Conservation (phyloP, 1,140 invertebrate genomes). For the Manduca sexta region DNA sequence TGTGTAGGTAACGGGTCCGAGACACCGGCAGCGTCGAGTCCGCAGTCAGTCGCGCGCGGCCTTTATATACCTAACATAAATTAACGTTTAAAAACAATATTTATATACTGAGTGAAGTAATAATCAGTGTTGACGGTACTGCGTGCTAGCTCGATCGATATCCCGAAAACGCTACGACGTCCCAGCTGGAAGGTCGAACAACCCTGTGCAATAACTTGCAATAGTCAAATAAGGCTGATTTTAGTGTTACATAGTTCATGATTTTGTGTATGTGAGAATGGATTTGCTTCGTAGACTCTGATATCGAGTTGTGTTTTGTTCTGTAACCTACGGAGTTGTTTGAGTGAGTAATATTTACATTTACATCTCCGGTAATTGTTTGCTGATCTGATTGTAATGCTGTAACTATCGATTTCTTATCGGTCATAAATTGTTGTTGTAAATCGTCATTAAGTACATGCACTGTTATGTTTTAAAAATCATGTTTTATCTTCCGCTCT, state of each 20-base stretch:
- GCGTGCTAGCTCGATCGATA: conserved; percentile 31
- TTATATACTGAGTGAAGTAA: too few relatives aligned
- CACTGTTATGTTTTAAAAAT: too few relatives aligned
- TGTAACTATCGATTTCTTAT: too few relatives aligned
- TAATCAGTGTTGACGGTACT: conserved; percentile 1
- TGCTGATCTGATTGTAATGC: background rate
- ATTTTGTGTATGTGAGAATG: conserved; percentile 50
- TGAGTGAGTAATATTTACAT: conserved; percentile 28
- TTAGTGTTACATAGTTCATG: conserved; percentile 27
- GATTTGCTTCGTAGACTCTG: conserved; percentile 49
- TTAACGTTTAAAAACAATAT: too few relatives aligned
- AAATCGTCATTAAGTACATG: too few relatives aligned
- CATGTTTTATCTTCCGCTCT: too few relatives aligned
- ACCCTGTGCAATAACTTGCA: conserved; percentile 32
- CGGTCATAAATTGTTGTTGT: too few relatives aligned
- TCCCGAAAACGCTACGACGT: conserved; percentile 23
- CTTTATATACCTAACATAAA: conserved; percentile 1
- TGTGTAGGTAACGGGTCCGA: conserved; percentile 54
- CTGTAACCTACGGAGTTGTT: conserved; percentile 26
- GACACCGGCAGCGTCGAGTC: conserved; percentile 30
- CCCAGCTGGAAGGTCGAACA: background rate
- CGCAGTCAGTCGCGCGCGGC: conserved; percentile 57
- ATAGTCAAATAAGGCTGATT: conserved; percentile 22
- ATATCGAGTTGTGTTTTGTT: conserved; percentile 28
- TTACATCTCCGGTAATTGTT: conserved; percentile 7